Evolutionary conservation across 2,888 invertebrate genomes (phyloP), one percentile per base, ranked within the genome.

Genomic region (Cryptocephalus moraei): DNA sequence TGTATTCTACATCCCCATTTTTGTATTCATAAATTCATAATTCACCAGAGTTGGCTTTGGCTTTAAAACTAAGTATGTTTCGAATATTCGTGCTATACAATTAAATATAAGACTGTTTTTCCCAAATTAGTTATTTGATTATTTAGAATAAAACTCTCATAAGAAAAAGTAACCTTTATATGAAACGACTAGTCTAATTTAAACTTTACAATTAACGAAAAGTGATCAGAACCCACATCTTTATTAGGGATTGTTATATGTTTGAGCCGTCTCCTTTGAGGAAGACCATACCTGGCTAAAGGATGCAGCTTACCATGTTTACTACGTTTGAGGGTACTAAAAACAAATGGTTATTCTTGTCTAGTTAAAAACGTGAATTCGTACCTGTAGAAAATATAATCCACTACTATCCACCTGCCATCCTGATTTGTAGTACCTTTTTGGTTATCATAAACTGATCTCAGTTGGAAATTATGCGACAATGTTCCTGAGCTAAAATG

Each of bases 341-440:
- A 42, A 41, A 12, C n/a, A 40, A 40, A 40, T 8, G 2, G 36
- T 36, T n/a, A 22, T 6, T 6, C 4, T 6, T n/a, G 2, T 4
- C 11, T 4, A n/a, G 4, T 36, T 12, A 36, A 36, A 36, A 12
- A 39, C 2, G 9, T 14, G 39, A 39, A 39, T n/a, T 14, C 14
- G 39, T 70, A 82, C 79, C 81, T 82, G 57, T 86, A 91, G 68
- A 93, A 91, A 50, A 96, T 91, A 64, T 93, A 94, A 71, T 96
- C 95, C 0, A 95, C 93, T 0, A 82, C 86, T 45, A 82, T 70
- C 86, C 88, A 88, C 41, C 71, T 64, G 43, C 80, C 72, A 61
- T 93, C 93, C 65, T 75, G 79, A 0, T 92, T 91, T 6, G 91
- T 86, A 0, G 82, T 87, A 62, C 83, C 84, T 0, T 46, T 48